Evolutionary conservation across 2,888 invertebrate genomes (phyloP).

Genomic region (Dastarcus helophoroides): DNA sequence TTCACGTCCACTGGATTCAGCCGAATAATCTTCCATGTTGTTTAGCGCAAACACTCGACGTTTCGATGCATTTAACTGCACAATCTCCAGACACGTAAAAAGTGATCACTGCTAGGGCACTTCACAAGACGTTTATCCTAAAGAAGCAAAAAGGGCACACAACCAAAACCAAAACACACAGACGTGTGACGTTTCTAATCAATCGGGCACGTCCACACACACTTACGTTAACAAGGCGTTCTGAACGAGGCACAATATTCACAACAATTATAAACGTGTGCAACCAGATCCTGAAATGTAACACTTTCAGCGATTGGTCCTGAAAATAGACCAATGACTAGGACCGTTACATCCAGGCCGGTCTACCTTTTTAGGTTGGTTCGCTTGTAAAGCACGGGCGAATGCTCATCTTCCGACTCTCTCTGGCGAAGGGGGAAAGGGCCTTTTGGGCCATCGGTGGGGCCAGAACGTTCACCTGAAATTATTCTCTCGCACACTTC

Average conservation of each 20-base stretch:
- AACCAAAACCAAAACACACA: constrained; percentile 15
- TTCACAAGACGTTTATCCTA: no score
- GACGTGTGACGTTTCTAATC: no score
- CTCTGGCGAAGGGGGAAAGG: constrained; percentile 7
- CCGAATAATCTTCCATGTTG: no score
- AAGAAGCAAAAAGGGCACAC: no score
- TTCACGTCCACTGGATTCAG: no score
- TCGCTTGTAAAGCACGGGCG: constrained; percentile 8
- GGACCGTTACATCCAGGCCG: constrained; percentile 38
- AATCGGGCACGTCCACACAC: no score
- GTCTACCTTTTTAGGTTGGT: constrained; percentile 57
- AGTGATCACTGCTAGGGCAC: no score
- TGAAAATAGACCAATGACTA: constrained; percentile 35
- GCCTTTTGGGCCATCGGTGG: constrained; percentile 1
- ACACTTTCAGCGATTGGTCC: constrained; percentile 39
- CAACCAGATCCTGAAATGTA: constrained; percentile 61
- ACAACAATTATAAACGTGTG: constrained; percentile 67
- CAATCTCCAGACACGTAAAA: no score
- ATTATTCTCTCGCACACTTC: no score
- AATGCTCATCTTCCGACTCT: constrained; percentile 7
- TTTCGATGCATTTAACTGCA: no score
- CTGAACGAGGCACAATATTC: constrained; percentile 70
- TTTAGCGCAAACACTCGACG: no score
- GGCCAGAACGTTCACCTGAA: constrained; percentile 9
- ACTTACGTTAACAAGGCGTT: constrained; percentile 97